Conservation (phyloP, 2,888 invertebrate genomes). For the Morpho deidamia region DNA sequence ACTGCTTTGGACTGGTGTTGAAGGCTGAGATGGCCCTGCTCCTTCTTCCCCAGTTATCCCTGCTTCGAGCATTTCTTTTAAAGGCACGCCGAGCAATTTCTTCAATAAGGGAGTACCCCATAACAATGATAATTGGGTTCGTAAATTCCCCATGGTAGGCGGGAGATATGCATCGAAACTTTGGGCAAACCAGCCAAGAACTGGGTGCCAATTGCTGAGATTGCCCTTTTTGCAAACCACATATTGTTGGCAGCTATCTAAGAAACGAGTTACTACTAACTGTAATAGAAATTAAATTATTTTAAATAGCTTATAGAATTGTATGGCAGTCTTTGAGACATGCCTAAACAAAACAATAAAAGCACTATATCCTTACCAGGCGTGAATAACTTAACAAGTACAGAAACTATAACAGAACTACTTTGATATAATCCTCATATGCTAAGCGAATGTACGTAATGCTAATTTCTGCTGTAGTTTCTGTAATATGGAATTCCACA, state of each 20-base stretch:
- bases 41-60: slow-evolving; percentile 56
- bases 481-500: too few relatives aligned
- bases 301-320: not conserved
- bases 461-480: too few relatives aligned
- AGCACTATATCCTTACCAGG: too few relatives aligned
- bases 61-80: slow-evolving; percentile 76
- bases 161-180: slow-evolving; percentile 83
- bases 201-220: slow-evolving; percentile 98
- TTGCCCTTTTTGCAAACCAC: slow-evolving; percentile 95
- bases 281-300: slow-evolving; percentile 45
- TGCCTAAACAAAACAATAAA: too few relatives aligned
- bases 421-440: too few relatives aligned
- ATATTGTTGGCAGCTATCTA: slow-evolving; percentile 94
- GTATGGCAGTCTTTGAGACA: not conserved
- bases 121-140: slow-evolving; percentile 83
- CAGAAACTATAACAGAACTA: too few relatives aligned
- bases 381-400: too few relatives aligned
- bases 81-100: slow-evolving; percentile 55
- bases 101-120: slow-evolving; percentile 79
- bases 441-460: too few relatives aligned
- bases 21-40: slow-evolving; percentile 77
- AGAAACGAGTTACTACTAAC: slow-evolving; percentile 90
- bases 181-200: slow-evolving; percentile 96
- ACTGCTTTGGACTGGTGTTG: slow-evolving; percentile 59
- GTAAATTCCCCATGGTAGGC: slow-evolving; percentile 83